Percentiles rank a stretch among this genome's conserved stretches.
These are phyloP conservation scores for Fragum sueziense DNA, from an alignment of 2,888 invertebrate genomes.

Conservation along the genomic window DNA sequence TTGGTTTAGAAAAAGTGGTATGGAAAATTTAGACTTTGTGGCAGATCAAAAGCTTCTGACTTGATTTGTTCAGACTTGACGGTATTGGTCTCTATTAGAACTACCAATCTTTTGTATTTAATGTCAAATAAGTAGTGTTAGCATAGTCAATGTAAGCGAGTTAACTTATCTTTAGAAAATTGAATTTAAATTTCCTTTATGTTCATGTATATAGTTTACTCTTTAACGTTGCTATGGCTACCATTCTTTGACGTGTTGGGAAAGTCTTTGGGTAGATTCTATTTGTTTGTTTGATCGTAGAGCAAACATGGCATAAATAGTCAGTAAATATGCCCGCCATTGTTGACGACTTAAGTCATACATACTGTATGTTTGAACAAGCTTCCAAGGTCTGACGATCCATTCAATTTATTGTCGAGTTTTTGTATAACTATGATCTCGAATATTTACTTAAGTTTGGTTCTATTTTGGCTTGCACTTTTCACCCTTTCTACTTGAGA, in stretches of 20 bases:
- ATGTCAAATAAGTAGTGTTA: background rate
- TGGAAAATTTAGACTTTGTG: too few relatives aligned
- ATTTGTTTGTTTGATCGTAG: constrained; percentile 49
- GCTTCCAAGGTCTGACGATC: constrained; percentile 34
- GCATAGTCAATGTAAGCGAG: background rate
- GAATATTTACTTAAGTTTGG: constrained; percentile 40
- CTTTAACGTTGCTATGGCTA: constrained; percentile 26
- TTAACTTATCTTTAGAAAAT: background rate
- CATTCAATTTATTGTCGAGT: constrained; percentile 52
- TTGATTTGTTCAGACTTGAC: background rate
- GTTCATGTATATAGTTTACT: constrained; percentile 13
- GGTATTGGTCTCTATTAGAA: background rate
- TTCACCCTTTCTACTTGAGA: background rate
- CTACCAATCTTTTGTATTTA: background rate
- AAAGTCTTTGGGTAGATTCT: constrained; percentile 26
- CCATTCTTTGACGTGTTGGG: constrained; percentile 27
- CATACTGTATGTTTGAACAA: constrained; percentile 34
- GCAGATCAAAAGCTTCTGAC: too few relatives aligned
- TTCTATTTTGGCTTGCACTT: constrained; percentile 14
- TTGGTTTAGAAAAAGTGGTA: too few relatives aligned
- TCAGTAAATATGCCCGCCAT: constrained; percentile 44
- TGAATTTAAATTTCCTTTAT: background rate
- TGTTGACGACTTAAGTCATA: constrained; percentile 41
- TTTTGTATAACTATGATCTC: constrained; percentile 41
- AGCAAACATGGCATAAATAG: constrained; percentile 50